Conservation (phyloP, 2,888 invertebrate genomes). For the Drosophila nr. fundita region DNA sequence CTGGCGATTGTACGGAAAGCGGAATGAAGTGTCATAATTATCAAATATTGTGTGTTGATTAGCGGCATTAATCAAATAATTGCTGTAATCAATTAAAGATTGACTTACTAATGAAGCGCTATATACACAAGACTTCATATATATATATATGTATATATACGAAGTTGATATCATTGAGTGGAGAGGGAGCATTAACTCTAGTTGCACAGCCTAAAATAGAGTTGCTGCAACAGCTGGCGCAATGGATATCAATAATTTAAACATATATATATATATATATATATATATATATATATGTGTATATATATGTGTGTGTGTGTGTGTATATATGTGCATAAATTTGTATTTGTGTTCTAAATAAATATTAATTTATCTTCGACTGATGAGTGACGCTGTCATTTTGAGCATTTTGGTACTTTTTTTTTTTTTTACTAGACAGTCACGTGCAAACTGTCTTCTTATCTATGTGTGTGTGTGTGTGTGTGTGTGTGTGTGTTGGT, state of each 20-base stretch:
- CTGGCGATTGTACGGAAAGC: constrained; percentile 6
- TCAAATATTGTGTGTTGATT: constrained; percentile 22
- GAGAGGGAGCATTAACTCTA: constrained; percentile 35
- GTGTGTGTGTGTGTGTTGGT: background rate
- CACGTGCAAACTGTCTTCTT: constrained; percentile 55
- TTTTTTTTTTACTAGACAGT: constrained; percentile 34
- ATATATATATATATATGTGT: background rate
- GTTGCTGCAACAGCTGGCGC: constrained; percentile 34
- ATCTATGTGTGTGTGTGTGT: background rate
- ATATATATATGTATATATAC: background rate
- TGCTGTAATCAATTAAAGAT: constrained; percentile 35
- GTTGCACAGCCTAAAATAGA: constrained; percentile 36
- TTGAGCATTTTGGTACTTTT: constrained; percentile 2
- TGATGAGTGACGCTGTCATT: constrained; percentile 2
- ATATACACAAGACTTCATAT: background rate
- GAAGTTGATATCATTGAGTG: constrained; percentile 33
- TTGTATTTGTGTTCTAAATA: constrained; percentile 1
- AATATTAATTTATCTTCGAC: constrained; percentile 14
- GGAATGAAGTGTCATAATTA: constrained; percentile 31
- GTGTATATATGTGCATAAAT: background rate
- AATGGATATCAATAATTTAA: background rate
- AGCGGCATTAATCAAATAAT: constrained; percentile 41
- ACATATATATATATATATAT: background rate
- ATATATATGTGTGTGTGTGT: background rate
- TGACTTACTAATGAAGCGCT: constrained; percentile 39